A percentile compares a stretch with the other conserved stretches of the same genome.
phyloP scores from a whole-genome alignment of 2,113 vertebrate species.

The Glaucidium brasilianum region DNA sequence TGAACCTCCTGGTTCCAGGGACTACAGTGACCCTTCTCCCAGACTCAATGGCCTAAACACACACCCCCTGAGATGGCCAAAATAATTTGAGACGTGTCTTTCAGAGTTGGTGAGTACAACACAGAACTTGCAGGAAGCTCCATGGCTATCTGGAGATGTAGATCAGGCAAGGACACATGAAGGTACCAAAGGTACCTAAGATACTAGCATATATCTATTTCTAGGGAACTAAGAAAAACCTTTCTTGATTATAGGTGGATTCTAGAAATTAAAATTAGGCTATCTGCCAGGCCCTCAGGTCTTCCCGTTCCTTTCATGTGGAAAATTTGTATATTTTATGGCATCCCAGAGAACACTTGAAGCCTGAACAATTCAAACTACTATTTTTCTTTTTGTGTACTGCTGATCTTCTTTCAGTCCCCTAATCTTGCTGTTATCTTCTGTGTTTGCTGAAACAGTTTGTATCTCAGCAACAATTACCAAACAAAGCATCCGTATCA shows the following conservation, averaged over 20 bases:
- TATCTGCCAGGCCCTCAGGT: background rate
- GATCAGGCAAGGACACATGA: background rate
- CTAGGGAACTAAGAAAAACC: background rate
- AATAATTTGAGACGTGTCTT: background rate
- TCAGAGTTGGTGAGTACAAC: background rate
- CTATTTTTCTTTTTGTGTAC: background rate
- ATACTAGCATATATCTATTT: background rate
- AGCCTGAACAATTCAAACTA: background rate
- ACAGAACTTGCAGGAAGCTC: background rate
- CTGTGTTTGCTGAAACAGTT: constrained; percentile 37
- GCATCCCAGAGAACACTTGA: background rate
- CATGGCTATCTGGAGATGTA: background rate
- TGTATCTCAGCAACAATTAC: constrained; percentile 57
- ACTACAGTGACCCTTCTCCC: background rate
- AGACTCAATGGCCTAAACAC: background rate
- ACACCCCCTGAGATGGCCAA: background rate
- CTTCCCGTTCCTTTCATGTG: background rate
- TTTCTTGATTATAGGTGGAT: background rate
- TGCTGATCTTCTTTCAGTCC: constrained; percentile 1
- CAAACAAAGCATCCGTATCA: constrained; percentile 51
- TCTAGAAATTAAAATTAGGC: background rate
- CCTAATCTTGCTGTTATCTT: constrained; percentile 36
- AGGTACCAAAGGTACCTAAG: background rate
- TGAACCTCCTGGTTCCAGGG: background rate
- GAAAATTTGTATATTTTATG: background rate